These are phyloP conservation scores for Galerucella nymphaeae DNA, from an alignment of 2,888 invertebrate genomes.

Conservation along the genomic window DNA sequence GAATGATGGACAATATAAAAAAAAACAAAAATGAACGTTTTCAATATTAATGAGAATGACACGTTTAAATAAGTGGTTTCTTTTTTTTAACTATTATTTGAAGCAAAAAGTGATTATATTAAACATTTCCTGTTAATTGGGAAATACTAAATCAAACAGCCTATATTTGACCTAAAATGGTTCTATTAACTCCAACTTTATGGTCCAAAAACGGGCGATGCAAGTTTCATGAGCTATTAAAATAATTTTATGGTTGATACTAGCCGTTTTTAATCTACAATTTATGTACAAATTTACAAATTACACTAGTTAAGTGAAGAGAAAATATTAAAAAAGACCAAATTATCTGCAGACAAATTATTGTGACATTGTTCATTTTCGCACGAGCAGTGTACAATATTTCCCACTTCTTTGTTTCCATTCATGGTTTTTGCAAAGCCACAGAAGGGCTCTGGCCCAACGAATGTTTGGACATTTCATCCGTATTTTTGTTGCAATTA, in stretches of 20 bases:
- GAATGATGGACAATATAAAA: no score
- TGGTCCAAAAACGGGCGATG: not conserved
- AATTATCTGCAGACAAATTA: no score
- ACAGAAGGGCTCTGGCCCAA: no score
- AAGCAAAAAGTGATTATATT: not conserved
- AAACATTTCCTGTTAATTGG: not conserved
- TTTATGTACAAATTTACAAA: not conserved
- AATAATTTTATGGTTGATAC: not conserved
- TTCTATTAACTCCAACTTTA: not conserved
- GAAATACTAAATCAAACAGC: not conserved
- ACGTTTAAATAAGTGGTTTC: no score
- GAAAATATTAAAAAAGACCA: no score
- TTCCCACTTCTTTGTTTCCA: no score
- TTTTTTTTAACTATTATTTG: not conserved
- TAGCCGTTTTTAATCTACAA: not conserved
- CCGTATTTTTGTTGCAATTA: no score
- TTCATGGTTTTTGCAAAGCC: no score
- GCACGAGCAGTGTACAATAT: no score
- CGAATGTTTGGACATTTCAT: no score
- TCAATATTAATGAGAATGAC: not conserved
- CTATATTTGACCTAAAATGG: not conserved
- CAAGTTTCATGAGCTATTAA: not conserved
- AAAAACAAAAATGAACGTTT: no score
- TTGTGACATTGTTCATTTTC: no score
- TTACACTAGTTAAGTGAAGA: not conserved